A percentile compares a stretch with the other conserved stretches of the same genome.
Conservation (phyloP, 2,113 vertebrate species). For the Brachionichthys hirsutus region DNA sequence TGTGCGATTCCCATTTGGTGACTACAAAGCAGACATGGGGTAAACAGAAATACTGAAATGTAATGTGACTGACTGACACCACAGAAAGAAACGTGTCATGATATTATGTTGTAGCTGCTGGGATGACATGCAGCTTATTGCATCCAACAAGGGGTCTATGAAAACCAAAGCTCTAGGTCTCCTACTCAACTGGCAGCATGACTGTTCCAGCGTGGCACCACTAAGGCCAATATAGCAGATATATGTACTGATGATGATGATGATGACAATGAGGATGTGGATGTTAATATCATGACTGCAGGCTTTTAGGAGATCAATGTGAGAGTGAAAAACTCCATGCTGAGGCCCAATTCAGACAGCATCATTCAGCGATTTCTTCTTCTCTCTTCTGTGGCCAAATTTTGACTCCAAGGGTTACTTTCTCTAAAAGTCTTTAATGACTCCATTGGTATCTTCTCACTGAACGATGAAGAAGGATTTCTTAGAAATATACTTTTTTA, state of each 20-base stretch:
- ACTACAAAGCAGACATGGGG: neutral
- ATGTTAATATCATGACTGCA: slow-evolving; percentile 60
- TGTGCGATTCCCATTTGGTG: neutral
- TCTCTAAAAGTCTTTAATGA: neutral
- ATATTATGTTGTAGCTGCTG: neutral
- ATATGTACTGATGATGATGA: slow-evolving; percentile 33
- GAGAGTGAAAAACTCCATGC: slow-evolving; percentile 69
- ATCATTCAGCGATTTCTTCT: slow-evolving; percentile 21
- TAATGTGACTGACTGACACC: slow-evolving; percentile 3
- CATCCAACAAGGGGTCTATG: slow-evolving; percentile 12
- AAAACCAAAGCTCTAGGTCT: slow-evolving; percentile 17
- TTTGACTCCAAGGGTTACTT: neutral
- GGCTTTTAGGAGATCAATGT: slow-evolving; percentile 47
- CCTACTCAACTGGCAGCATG: slow-evolving; percentile 34
- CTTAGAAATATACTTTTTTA: neutral
- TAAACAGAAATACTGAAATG: slow-evolving; percentile 24
- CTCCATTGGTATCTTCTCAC: neutral
- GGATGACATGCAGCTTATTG: slow-evolving; percentile 10
- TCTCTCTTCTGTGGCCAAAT: fast-evolving
- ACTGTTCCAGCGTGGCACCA: slow-evolving; percentile 50
- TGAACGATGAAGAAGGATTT: neutral
- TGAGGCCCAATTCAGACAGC: slow-evolving; percentile 61
- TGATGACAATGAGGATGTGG: slow-evolving; percentile 38
- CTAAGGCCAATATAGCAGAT: slow-evolving; percentile 64
- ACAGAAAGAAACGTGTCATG: slow-evolving; percentile 19